Base-by-base conservation (phyloP, 2,888 invertebrate species). In the Poecilobothrus nobilitatus region DNA sequence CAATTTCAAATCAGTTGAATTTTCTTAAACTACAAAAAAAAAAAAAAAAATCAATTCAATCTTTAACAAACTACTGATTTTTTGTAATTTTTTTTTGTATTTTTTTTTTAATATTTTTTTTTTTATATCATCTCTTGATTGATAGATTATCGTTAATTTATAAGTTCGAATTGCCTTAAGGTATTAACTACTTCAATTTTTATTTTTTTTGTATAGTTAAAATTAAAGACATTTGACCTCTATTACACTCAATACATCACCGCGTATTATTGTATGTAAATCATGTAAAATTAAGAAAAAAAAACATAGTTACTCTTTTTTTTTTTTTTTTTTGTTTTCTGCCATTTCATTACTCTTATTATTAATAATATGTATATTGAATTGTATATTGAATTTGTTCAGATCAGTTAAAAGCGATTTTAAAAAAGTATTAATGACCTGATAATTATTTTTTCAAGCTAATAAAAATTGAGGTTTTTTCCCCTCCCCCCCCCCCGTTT, bases 371-470 rank as follows among this genome's bases (percentile, higher is more conserved):
- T 53, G 5, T 27, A 27, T 27, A 27, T 27, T 4, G 2, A 27
- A 4, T 27, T 4, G 27, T 27, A 27, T 27, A 27, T 53, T 53
- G 53, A 53, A 53, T 53, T 53, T 53, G 6, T 27, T 27, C 27
- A 53, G 53, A 53, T 53, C 18, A 53, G 53, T 53, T 53, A 53
- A 27, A 41, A 53, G 12, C 53, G 53, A 18, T 53, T 12, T 53
- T 18, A 12, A 53, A 53, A 53, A 53, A 53, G 53, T 53, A 53
- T 53, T 18, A 53, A 53, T 53, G 53, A 53, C 18, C 53, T 53
- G 53, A 53, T 53, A 53, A 53, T 53, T 53, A 53, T 53, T 53
- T 27, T 53, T 53, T 53, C 53, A 53, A 15, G 53, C 53, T 53
- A 53, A 53, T 53, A 53, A 53, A 53, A 53, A 18, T 53, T 12